A percentile compares a stretch with the other conserved stretches of the same genome.
Conservation (phyloP, 1,140 invertebrate species). For the Apis dorsata region DNA sequence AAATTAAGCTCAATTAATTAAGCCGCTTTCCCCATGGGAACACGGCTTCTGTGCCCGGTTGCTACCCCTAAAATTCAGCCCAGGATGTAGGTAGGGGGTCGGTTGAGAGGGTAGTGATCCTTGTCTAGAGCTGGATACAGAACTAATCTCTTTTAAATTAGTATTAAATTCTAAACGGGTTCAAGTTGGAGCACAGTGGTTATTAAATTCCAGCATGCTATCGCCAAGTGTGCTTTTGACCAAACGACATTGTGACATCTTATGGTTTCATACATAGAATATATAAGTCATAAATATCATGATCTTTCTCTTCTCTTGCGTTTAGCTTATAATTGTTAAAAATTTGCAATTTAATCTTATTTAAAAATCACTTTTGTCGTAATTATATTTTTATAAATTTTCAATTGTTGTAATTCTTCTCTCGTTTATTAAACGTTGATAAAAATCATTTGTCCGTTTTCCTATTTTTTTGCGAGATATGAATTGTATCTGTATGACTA, state of each 20-base stretch:
- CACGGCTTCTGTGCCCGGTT: slow-evolving; percentile 59
- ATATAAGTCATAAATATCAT: slow-evolving; percentile 44
- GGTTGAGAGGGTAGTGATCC: slow-evolving; percentile 58
- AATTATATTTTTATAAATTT: too few relatives aligned
- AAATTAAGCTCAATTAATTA: slow-evolving; percentile 77
- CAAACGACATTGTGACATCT: not conserved
- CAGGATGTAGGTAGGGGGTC: not conserved
- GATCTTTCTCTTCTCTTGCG: slow-evolving; percentile 26
- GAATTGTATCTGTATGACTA: not conserved
- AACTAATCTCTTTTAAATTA: slow-evolving; percentile 75
- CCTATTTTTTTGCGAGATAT: not conserved
- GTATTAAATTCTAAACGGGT: slow-evolving; percentile 67
- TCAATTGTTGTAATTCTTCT: too few relatives aligned
- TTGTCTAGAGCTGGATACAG: slow-evolving; percentile 64
- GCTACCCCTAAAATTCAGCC: slow-evolving; percentile 59
- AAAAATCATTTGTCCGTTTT: not conserved
- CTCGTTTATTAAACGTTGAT: too few relatives aligned
- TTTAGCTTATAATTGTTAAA: not conserved
- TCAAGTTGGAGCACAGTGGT: slow-evolving; percentile 54
- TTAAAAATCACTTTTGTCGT: too few relatives aligned
- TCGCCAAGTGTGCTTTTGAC: slow-evolving; percentile 39
- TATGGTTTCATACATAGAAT: slow-evolving; percentile 32
- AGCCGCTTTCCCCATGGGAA: slow-evolving; percentile 69
- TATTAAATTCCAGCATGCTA: slow-evolving; percentile 67
- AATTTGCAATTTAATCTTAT: not conserved